Percentiles rank a stretch among this genome's conserved stretches.
Conservation (phyloP, 2,797 vertebrate species). For the Xiphophorus birchmanni region DNA sequence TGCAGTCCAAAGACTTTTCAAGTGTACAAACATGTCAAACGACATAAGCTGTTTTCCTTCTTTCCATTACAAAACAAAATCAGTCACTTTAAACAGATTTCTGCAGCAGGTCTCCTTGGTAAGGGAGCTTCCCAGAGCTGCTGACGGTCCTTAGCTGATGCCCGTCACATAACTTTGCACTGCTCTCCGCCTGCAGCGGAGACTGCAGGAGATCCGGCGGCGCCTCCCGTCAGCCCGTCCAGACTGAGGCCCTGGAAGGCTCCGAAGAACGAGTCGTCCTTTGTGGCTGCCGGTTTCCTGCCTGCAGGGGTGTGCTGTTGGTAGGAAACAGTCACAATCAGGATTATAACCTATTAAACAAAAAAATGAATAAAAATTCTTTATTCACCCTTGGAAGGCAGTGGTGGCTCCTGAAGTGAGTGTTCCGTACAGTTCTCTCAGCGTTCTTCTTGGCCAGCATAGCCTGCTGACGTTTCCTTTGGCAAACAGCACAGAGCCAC, state of each 20-base stretch:
- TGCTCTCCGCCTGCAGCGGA: conserved; percentile 54
- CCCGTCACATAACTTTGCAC: conserved; percentile 81
- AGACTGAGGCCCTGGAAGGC: conserved; percentile 82
- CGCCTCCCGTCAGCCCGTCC: conserved; percentile 63
- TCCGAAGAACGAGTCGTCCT: conserved; percentile 78
- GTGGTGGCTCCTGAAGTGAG: conserved; percentile 80
- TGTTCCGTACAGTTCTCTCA: conserved; percentile 62
- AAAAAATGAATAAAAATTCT: not conserved
- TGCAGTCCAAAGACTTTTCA: not conserved
- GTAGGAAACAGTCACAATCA: not conserved
- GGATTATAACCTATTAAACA: not conserved
- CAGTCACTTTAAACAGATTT: not conserved
- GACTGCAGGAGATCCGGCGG: conserved; percentile 24
- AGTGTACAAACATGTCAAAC: conserved; percentile 12
- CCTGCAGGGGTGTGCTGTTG: conserved; percentile 57
- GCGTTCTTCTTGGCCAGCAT: conserved; percentile 80
- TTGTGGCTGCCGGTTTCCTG: conserved; percentile 53
- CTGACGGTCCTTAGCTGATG: conserved; percentile 4
- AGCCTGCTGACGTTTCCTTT: conserved; percentile 79
- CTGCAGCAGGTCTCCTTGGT: not conserved
- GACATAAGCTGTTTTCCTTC: not conserved
- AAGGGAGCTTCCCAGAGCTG: conserved; percentile 2
- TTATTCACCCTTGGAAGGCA: conserved; percentile 73
- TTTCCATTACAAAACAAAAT: not conserved
- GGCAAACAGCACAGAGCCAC: conserved; percentile 32